Conservation (phyloP, 2,797 vertebrate species). For the Halcyon leucocephala region DNA sequence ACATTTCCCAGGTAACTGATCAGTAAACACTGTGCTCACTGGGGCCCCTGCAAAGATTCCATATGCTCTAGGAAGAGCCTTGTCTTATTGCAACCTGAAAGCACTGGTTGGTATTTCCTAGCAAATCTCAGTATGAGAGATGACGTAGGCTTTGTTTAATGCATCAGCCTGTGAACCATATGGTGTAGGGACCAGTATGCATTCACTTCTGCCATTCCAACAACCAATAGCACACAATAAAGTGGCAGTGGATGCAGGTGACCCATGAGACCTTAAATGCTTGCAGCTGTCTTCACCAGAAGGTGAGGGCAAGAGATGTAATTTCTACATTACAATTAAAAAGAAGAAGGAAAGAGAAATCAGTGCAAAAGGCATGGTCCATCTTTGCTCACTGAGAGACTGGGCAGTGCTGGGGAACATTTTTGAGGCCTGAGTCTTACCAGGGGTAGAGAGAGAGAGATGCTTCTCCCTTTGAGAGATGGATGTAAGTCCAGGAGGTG, state of each 20-base stretch:
- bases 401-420: neutral
- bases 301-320: neutral
- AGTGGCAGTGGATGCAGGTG: neutral
- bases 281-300: neutral
- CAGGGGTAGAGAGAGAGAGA: neutral
- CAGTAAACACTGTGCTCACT: neutral
- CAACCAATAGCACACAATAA: neutral
- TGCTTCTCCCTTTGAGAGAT: neutral
- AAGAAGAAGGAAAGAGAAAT: neutral
- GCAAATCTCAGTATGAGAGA: neutral
- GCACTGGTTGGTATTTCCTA: neutral
- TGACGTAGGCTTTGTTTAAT: neutral
- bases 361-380: fast-evolving
- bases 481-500: neutral
- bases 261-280: neutral
- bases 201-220: neutral
- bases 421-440: neutral
- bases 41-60: neutral
- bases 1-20: neutral
- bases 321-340: neutral
- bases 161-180: neutral
- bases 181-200: neutral
- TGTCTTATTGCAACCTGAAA: neutral
- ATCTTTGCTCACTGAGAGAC: neutral
- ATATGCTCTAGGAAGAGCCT: neutral